Percentiles rank a stretch among this genome's conserved stretches.
Conservation (phyloP, 2,888 invertebrate species). For the Euplagia quadripunctaria region DNA sequence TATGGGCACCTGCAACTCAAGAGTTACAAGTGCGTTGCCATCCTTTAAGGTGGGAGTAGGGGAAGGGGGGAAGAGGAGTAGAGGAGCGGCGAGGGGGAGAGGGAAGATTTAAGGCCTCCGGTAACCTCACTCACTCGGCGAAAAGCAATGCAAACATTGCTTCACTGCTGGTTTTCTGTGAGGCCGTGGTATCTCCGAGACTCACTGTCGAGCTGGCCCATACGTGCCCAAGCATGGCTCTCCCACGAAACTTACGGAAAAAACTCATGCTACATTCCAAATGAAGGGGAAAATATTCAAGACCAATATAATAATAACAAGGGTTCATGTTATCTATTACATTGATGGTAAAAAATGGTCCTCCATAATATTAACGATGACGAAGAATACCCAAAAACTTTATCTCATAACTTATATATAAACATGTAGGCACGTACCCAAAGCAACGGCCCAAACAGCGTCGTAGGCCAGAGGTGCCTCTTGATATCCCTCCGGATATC, state of each 20-base stretch:
- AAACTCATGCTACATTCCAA: not conserved
- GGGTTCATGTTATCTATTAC: slow-evolving; percentile 4
- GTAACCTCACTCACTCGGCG: too few relatives aligned
- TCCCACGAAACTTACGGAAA: not conserved
- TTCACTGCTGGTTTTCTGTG: too few relatives aligned
- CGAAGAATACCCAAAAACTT: slow-evolving; percentile 26
- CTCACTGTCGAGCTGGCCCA: too few relatives aligned
- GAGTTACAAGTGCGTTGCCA: too few relatives aligned
- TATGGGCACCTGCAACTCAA: too few relatives aligned
- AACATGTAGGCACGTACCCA: slow-evolving; percentile 88
- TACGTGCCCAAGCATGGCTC: too few relatives aligned
- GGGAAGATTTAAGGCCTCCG: too few relatives aligned
- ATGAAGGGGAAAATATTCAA: not conserved
- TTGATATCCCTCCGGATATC: slow-evolving; percentile 97
- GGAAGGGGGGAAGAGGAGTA: too few relatives aligned
- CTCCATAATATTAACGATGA: slow-evolving; percentile 8
- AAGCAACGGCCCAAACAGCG: slow-evolving; percentile 99
- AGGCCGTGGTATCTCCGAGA: too few relatives aligned
- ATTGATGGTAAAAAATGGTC: slow-evolving; percentile 2
- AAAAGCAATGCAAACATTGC: too few relatives aligned
- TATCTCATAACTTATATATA: slow-evolving; percentile 35
- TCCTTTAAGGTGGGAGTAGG: too few relatives aligned
- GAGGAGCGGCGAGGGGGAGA: too few relatives aligned
- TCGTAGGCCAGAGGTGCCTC: slow-evolving; percentile 99
- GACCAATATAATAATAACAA: not conserved